Evolutionary conservation across 2,113 vertebrate genomes (phyloP), one percentile per base, ranked within the genome.

Genomic region (Mus spicilegus): DNA sequence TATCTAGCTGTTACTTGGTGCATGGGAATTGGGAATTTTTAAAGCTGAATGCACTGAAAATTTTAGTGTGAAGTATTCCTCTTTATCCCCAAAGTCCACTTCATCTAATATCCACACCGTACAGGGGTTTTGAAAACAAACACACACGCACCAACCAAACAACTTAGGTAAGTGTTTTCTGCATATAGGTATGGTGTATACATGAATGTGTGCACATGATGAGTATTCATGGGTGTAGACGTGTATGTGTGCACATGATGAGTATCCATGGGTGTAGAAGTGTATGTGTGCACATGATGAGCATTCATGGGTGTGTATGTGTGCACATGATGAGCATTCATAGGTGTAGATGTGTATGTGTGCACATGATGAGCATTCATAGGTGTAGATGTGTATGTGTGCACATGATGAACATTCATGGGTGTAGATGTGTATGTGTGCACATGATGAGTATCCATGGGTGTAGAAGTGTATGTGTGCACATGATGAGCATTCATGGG

Each of bases 221-320:
- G 26, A 65, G 26, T 26, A 7, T 2, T 0, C 17, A 46, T 6
- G 11, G 19, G 67, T 12, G 7, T 72, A 22, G 2, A 26, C 13
- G 16, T 63, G 61, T 26, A 11, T 2, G 9, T 39, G 4, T 54
- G 51, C 3, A 56, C 7, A 30, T 9, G 22, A 28, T 65, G 26
- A 65, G 9, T 26, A 11, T 2, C 0, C 17, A 46, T 6, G 11
- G 19, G 67, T 12, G 7, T 72, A 49, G 5, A 49, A 0, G 16
- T 63, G 61, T 26, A 11, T 2, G 16, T 39, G 4, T 54, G 51
- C 3, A 56, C 7, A 30, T 9, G 22, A 28, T 65, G 26, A 65
- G 24, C 63, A 11, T 2, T 0, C 17, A 46, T 6, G 11, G 19
- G 67, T 12, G 7, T 72, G 33, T 24, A 11, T 2, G 16, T 39